Percentiles rank a stretch among this genome's conserved stretches.
phyloP scores from a whole-genome alignment of 2,113 vertebrate species.

The Daboia siamensis region DNA sequence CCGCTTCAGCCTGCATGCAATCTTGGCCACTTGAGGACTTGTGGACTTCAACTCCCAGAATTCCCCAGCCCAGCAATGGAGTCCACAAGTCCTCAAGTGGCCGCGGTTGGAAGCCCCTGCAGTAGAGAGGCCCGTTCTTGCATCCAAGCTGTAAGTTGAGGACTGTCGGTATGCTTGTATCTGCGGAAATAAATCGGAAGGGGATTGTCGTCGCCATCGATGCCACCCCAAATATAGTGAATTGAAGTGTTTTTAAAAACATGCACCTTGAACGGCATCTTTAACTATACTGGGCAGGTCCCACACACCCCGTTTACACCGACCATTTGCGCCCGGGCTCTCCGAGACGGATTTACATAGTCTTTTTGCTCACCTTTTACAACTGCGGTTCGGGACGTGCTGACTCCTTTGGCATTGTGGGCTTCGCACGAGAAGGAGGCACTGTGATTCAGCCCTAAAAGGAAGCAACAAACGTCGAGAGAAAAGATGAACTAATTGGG shows the following conservation, averaged over 20 bases:
- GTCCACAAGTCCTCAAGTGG: no score
- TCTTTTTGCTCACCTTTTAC: slow-evolving; percentile 72
- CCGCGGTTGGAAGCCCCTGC: no score
- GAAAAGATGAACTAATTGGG: not conserved
- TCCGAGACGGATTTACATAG: no score
- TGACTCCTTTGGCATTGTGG: slow-evolving; percentile 82
- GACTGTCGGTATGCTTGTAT: no score
- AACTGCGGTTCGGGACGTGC: slow-evolving; percentile 79
- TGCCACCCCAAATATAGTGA: not conserved
- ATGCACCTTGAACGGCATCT: not conserved
- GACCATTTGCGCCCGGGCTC: not conserved
- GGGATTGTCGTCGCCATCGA: not conserved
- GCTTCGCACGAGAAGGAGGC: slow-evolving; percentile 87
- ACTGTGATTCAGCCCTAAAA: slow-evolving; percentile 79
- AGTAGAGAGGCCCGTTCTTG: no score
- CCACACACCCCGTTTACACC: not conserved
- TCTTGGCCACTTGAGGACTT: not conserved
- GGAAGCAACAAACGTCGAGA: not conserved
- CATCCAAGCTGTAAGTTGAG: no score
- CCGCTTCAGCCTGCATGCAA: not conserved
- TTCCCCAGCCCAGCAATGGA: not conserved
- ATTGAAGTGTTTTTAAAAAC: not conserved
- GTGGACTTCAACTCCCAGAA: not conserved
- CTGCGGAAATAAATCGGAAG: no score
- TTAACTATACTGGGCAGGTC: no score